Base-by-base conservation (phyloP, 2,888 invertebrate genomes). In the Orchesella flavescens region DNA sequence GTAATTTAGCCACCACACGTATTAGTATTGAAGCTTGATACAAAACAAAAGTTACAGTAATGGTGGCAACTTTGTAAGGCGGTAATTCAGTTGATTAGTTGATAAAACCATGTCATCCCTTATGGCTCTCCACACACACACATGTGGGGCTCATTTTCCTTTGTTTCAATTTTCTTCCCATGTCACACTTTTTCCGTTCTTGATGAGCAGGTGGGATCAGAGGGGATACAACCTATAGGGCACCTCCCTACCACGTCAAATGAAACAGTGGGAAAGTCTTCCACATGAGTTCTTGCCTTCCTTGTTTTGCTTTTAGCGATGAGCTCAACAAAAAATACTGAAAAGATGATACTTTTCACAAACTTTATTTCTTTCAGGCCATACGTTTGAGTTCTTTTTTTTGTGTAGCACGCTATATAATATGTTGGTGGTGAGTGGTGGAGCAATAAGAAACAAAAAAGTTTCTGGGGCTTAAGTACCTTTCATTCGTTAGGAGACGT, bases 1-100 rank as follows among this genome's bases (percentile, higher is more conserved):
- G 66, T 63, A 80, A 80, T 80, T 80, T 74, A 65, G 72, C 24
- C 57, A 17, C 13, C n/a, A 19, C 21, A 61, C 12, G 23, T 53
- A 17, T 59, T 21, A 65, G n/a, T 34, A 65, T 34, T 43, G 65
- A 10, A 4, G 12, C 12, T 23, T 24, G n/a, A 10, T 43, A 9
- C 21, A 65, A 17, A 21, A 24, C 21, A 63, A 65, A 17, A 65
- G 59, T 13, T 21, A 3, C 12, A 49, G 3, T 49, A 10, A 49
- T 49, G 3, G 15, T n/a, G 17, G 17, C 17, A 65, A 63, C 63
- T 75, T 63, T 75, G 2, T 59, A 59, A 1, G 59, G 19, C 17
- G 17, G 21, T 17, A 17, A 21, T 34, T 34, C 34, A 34, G 65
- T 21, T 65, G 65, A 65, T 65, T 65, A 65, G 65, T 44, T 43